phyloP scores from a whole-genome alignment of 2,888 invertebrate species.

The Acanthosepion lycidas region DNA sequence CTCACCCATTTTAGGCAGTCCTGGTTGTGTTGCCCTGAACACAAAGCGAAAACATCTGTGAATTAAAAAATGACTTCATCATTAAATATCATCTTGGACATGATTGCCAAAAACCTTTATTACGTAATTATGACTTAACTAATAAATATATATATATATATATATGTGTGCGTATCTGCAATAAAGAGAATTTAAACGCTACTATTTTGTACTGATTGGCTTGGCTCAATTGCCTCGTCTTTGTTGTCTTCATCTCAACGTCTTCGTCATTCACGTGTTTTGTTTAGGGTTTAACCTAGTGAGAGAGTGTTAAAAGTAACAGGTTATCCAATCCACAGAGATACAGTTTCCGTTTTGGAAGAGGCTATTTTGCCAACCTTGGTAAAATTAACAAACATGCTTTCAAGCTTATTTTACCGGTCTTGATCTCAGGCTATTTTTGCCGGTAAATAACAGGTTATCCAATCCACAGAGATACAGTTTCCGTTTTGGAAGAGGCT shows the following conservation, averaged over 20 bases:
- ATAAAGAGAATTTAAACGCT: no score
- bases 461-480: no score
- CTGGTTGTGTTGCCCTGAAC: neutral
- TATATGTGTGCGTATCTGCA: neutral
- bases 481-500: no score
- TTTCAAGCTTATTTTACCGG: no score
- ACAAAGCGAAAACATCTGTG: neutral
- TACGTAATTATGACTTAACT: neutral
- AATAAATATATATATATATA: neutral
- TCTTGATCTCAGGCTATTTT: no score
- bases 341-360: no score
- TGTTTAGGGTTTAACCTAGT: no score
- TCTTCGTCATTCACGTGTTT: neutral
- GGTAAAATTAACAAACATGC: no score
- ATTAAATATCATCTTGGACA: neutral
- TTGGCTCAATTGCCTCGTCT: neutral
- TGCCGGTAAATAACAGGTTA: no score
- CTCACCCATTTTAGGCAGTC: conserved; percentile 4
- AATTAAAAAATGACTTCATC: neutral
- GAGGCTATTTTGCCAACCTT: no score
- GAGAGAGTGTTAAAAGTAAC: no score
- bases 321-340: no score
- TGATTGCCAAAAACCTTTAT: neutral
- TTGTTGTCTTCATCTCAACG: neutral
- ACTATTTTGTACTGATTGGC: neutral